phyloP scores from a whole-genome alignment of 2,797 vertebrate genomes.

The Tiaroga cobitis region DNA sequence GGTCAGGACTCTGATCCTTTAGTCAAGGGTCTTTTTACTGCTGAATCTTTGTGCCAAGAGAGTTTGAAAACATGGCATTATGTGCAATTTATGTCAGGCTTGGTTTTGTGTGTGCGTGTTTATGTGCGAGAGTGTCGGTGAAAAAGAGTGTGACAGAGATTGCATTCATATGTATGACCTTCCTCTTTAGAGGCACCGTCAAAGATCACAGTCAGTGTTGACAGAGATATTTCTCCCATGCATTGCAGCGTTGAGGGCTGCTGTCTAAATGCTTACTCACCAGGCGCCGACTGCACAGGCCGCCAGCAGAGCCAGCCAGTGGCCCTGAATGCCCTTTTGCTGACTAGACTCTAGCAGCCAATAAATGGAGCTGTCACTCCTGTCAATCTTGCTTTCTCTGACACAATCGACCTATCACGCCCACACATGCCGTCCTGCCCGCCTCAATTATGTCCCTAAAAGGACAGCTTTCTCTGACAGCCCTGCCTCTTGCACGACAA shows the following conservation, averaged over 20 bases:
- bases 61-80: slow-evolving; percentile 45
- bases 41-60: slow-evolving; percentile 4
- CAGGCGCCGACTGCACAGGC: slow-evolving; percentile 56
- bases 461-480: slow-evolving; percentile 54
- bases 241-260: slow-evolving; percentile 57
- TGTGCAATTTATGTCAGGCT: slow-evolving; percentile 37
- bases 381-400: slow-evolving; percentile 63
- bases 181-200: slow-evolving; percentile 48
- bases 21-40: slow-evolving; percentile 29
- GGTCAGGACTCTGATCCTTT: slow-evolving; percentile 36
- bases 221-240: slow-evolving; percentile 59
- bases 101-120: slow-evolving; percentile 41
- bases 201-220: slow-evolving; percentile 55
- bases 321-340: slow-evolving; percentile 63
- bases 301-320: slow-evolving; percentile 59
- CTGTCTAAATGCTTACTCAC: slow-evolving; percentile 62
- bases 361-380: slow-evolving; percentile 63
- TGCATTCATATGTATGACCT: slow-evolving; percentile 47
- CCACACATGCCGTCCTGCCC: slow-evolving; percentile 61
- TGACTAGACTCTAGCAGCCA: slow-evolving; percentile 61
- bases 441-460: slow-evolving; percentile 59
- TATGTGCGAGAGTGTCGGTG: slow-evolving; percentile 29
- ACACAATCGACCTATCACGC: slow-evolving; percentile 62
- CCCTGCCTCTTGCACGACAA: slow-evolving; percentile 1
- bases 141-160: slow-evolving; percentile 43